Base-by-base conservation (phyloP, 2,888 invertebrate species). In the Heliconius sara region DNA sequence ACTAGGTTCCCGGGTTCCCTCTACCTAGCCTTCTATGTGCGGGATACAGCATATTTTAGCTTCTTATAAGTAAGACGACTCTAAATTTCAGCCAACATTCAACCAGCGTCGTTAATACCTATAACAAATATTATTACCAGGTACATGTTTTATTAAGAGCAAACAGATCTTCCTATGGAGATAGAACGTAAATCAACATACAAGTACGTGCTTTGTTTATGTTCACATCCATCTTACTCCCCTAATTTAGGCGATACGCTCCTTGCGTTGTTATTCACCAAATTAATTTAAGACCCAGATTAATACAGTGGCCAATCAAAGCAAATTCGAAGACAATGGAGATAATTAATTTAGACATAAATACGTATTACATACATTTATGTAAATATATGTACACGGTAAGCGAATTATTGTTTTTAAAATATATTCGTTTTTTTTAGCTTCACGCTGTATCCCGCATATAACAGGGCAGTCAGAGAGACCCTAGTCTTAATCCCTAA, bases 231-330 rank as follows among this genome's bases (percentile, higher is more conserved):
- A 74, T 77, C 70, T 68, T 39, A 43, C 70, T 65, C 74, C 22
- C 63, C 63, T 72, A 80, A 73, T 73, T 77, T 65, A 79, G 68
- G 63, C 63, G 78, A 75, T 75, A 75, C 60, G 74, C 66, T 68
- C 52, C 77, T 74, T 76, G 78, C 66, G 72, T 76, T 76, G 76
- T 80, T 70, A 80, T 81, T 78, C 76, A 79, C 74, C 74, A 80
- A 82, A 80, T 80, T 82, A 80, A 80, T 80, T 80, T 76, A 80
- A 63, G 65, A 39, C 78, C 66, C 74, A 80, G 78, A 82, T 82
- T 80, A 79, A 81, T 76, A 74, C 77, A 79, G n/a, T 63, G 74
- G 30, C 47, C 77, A 80, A 70, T 80, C 74, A 75, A 80, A 80
- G 52, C 68, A 73, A 65, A 68, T 74, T 74, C 77, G 66, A 77